These are phyloP conservation scores for Dromas ardeola DNA, from an alignment of 2,113 vertebrate species.

Conservation along the genomic window DNA sequence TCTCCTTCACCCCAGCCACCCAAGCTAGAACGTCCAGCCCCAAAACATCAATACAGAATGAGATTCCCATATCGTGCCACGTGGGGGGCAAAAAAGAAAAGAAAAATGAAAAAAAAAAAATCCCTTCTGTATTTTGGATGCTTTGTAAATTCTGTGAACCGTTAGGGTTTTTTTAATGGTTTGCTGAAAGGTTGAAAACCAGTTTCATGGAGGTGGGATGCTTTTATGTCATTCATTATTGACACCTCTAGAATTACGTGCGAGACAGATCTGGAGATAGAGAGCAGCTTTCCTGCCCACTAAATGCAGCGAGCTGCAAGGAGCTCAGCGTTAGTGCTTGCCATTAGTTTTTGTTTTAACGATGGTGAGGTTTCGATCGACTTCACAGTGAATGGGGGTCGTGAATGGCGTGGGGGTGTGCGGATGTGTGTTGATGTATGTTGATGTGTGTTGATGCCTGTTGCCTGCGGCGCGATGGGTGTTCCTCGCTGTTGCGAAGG, in stretches of 20 bases:
- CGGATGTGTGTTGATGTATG: neutral
- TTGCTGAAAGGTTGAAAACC: neutral
- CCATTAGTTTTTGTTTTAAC: neutral
- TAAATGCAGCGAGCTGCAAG: neutral
- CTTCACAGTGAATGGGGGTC: neutral
- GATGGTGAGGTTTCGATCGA: accelerated
- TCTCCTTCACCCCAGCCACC: neutral
- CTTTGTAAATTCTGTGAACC: neutral
- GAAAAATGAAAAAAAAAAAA: neutral
- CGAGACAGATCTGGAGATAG: neutral
- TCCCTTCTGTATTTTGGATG: neutral
- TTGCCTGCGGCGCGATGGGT: accelerated
- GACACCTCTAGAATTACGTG: neutral
- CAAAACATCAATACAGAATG: neutral
- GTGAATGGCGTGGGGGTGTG: neutral
- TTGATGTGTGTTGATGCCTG: accelerated
- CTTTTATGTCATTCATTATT: neutral
- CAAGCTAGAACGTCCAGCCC: neutral
- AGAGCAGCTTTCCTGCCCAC: neutral
- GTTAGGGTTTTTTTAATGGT: neutral
- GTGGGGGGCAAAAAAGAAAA: accelerated
- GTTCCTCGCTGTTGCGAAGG: neutral
- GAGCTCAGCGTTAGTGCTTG: neutral
- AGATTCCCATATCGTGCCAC: accelerated
- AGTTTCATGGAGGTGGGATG: neutral